phyloP scores from a whole-genome alignment of 1,140 invertebrate genomes.

The Bombus cullumanus region DNA sequence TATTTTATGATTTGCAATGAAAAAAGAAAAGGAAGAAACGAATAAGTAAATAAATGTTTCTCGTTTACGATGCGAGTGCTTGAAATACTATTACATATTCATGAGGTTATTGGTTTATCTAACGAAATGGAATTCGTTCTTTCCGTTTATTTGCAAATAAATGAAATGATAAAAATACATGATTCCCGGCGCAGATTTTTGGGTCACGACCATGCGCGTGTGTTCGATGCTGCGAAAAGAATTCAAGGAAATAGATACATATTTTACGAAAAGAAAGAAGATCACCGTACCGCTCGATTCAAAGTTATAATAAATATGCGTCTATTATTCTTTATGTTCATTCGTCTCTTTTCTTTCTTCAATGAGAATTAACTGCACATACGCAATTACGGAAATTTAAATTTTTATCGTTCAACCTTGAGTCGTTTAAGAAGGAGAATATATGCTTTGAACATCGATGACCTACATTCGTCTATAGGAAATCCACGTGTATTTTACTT shows the following conservation, averaged over 20 bases:
- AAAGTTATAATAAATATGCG: neutral
- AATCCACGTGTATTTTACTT: neutral
- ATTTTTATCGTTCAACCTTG: neutral
- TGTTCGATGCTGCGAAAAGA: neutral
- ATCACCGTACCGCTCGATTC: neutral
- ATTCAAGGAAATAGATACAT: conserved; percentile 1
- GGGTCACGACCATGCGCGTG: conserved; percentile 18
- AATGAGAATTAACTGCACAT: neutral
- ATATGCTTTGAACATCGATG: neutral
- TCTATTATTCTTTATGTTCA: neutral
- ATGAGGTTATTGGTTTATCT: conserved; percentile 21
- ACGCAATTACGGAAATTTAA: neutral
- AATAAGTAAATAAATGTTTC: neutral
- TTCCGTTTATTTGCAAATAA: conserved; percentile 39
- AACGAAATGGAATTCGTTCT: conserved; percentile 7
- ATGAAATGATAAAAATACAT: conserved; percentile 41
- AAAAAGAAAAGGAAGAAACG: neutral
- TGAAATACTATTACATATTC: conserved; percentile 17
- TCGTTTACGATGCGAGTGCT: neutral
- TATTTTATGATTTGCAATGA: neutral
- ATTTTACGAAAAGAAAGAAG: neutral
- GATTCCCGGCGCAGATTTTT: neutral
- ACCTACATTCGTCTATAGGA: neutral
- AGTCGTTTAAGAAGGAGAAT: neutral
- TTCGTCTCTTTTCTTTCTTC: neutral